phyloP scores from a whole-genome alignment of 2,888 invertebrate species.

The Dynastes maya region DNA sequence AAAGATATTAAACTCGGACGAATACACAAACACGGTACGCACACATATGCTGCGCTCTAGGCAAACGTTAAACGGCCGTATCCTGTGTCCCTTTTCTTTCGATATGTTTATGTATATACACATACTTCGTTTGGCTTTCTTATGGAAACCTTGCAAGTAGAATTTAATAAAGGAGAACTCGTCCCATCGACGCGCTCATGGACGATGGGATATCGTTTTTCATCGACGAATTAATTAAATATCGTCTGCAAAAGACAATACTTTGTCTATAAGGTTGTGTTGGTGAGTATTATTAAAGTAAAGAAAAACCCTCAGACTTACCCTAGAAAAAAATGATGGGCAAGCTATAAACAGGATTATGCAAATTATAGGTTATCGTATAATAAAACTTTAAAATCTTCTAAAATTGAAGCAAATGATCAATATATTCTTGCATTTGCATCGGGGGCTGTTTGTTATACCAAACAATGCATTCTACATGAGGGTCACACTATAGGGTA shows the following conservation, averaged over 20 bases:
- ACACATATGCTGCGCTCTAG: background rate
- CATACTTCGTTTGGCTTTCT: conserved; percentile 6
- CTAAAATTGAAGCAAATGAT: no score
- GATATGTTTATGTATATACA: background rate
- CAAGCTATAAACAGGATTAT: no score
- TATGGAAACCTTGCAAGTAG: conserved; percentile 38
- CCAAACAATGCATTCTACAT: no score
- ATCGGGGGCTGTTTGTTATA: no score
- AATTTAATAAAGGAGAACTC: conserved; percentile 38
- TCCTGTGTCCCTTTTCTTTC: conserved; percentile 30
- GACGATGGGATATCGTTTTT: conserved; percentile 33
- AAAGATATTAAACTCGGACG: conserved; percentile 30
- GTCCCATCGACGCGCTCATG: conserved; percentile 13
- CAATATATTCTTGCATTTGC: no score
- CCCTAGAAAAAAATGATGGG: no score
- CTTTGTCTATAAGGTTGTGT: no score
- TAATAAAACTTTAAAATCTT: no score
- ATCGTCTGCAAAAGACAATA: background rate
- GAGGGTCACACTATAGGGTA: no score
- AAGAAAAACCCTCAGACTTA: no score
- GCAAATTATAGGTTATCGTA: no score
- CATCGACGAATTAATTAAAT: conserved; percentile 33
- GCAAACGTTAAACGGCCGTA: conserved; percentile 16
- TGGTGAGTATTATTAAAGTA: no score
- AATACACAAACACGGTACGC: conserved; percentile 2